These are phyloP conservation scores for Campylomormyrus tamandua DNA, from an alignment of 2,113 vertebrate genomes.

Conservation along the genomic window DNA sequence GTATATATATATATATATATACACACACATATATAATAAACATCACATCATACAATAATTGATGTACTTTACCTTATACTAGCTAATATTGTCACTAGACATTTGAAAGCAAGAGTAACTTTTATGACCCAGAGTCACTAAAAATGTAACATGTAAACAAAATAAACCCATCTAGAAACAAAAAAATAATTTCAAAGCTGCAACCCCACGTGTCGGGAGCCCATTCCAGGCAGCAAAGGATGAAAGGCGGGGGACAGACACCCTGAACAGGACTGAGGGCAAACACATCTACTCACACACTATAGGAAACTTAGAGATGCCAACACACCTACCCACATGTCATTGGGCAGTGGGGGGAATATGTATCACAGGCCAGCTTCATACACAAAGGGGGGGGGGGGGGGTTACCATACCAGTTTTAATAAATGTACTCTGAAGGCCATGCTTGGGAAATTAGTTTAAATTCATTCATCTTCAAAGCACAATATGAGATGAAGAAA, in stretches of 20 bases:
- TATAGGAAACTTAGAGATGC: neutral
- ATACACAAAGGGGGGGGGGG: neutral
- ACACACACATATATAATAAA: too few species aligned
- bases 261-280: neutral
- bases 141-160: neutral
- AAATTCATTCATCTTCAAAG: neutral
- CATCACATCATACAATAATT: too few species aligned
- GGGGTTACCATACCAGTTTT: neutral
- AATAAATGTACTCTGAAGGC: neutral
- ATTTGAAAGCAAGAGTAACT: neutral
- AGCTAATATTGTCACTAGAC: neutral
- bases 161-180: neutral
- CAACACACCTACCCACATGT: neutral
- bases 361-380: neutral
- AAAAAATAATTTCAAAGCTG: neutral
- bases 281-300: neutral
- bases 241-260: neutral
- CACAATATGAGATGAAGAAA: neutral
- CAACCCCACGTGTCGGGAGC: neutral
- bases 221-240: neutral
- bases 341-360: neutral
- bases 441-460: neutral
- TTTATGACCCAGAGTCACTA: neutral
- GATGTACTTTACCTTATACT: too few species aligned
- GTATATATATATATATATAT: too few species aligned